Percentiles rank a stretch among this genome's conserved stretches.
Conservation (phyloP, 64 coral and sea anemone species). For the Porites lutea region DNA sequence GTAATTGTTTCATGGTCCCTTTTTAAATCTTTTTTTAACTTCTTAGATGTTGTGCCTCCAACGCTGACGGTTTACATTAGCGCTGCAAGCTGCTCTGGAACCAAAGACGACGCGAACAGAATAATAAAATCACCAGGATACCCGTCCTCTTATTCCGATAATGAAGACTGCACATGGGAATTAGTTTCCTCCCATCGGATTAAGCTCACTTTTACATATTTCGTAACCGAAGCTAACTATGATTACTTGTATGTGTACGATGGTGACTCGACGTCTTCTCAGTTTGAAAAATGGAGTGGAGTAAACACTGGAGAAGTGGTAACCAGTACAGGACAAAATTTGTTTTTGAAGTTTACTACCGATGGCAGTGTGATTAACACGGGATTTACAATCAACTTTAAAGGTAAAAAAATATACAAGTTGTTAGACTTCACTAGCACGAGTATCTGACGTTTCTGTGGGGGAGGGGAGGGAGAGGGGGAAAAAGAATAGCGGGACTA, state of each 20-base stretch:
- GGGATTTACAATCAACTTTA: too few relatives aligned
- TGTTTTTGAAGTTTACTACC: too few relatives aligned
- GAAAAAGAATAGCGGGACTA: too few relatives aligned
- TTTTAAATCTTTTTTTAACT: background rate
- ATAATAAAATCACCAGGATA: background rate
- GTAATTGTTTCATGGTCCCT: background rate
- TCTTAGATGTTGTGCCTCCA: background rate
- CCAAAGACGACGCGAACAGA: background rate
- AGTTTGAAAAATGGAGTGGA: too few relatives aligned
- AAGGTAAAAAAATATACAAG: too few relatives aligned
- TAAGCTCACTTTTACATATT: background rate
- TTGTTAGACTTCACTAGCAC: too few relatives aligned
- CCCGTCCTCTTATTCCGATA: background rate
- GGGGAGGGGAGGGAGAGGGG: too few relatives aligned
- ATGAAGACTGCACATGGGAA: background rate
- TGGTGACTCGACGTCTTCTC: background rate
- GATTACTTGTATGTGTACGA: background rate
- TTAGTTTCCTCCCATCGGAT: background rate
- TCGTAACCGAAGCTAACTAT: background rate
- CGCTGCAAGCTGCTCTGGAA: background rate
- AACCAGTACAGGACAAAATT: too few relatives aligned
- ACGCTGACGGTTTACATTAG: background rate
- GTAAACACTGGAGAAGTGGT: too few relatives aligned
- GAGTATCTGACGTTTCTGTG: too few relatives aligned
- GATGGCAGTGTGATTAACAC: too few relatives aligned